Base-by-base conservation (phyloP, 2,113 vertebrate species). In the Perognathus longimembris region DNA sequence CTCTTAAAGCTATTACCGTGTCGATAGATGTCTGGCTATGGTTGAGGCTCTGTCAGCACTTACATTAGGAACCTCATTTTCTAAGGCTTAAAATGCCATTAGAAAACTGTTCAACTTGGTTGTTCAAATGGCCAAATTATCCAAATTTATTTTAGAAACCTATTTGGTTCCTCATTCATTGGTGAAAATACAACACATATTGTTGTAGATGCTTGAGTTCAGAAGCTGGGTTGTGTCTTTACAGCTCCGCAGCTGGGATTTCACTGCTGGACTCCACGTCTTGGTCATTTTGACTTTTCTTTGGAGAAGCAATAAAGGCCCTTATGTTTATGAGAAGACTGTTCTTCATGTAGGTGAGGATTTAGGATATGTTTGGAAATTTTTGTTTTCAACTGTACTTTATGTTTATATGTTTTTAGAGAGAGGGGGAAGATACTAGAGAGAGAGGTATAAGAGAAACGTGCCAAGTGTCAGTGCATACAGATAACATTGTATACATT, bases 101-200 rank as follows among this genome's bases (percentile, higher is more conserved):
- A 96, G 94, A 45, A 92, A 92, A 85, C 90, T 20, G 21, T 92
- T 94, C 40, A 32, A 94, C 45, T 92, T 12, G 92, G 69, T 88
- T 95, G 95, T 97, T 91, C 96, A 80, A 64, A 89, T 94, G 96
- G 91, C 93, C 88, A 96, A 94, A 96, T 96, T 96, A 96, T 84
- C 61, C 94, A 88, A 94, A 95, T 93, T 9, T 93, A 79, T 90
- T 90, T 93, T 69, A 88, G 95, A 95, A 91, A 95, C 94, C 94
- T 90, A 64, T 81, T 92, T 74, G 40, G 70, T 34, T 79, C 92
- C 91, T 94, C 89, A 54, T 67, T 85, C 81, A 63, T 26, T 50
- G 76, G 59, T 73, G 75, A 85, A 32, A 95, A 92, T 40, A 74
- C 1, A 79, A 63, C 32, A 4, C 22, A 1, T 2, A 2, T 15